phyloP scores from a whole-genome alignment of 2,888 invertebrate species.

The Invenusta paracnida region DNA sequence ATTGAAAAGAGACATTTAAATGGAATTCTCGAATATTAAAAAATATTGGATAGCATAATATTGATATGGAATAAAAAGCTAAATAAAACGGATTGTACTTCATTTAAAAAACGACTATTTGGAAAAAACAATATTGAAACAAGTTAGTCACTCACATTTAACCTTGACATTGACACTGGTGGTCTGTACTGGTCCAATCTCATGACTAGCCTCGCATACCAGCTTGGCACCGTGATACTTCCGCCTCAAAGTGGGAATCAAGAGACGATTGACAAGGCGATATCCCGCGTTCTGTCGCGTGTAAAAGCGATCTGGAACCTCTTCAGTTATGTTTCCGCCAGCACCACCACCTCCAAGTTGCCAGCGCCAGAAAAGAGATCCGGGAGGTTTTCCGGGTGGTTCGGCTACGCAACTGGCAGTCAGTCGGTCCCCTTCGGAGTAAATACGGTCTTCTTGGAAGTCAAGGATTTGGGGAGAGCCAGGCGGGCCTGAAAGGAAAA shows the following conservation, averaged over 20 bases:
- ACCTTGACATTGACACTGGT: constrained; percentile 29
- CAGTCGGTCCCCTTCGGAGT: constrained; percentile 20
- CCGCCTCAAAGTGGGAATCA: constrained; percentile 23
- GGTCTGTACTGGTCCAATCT: constrained; percentile 30
- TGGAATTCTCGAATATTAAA: no score
- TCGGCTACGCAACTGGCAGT: constrained; percentile 7
- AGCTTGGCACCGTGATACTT: constrained; percentile 32
- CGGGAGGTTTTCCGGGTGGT: constrained; percentile 38
- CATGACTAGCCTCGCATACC: constrained; percentile 32
- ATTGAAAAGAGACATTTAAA: no score
- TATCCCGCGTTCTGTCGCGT: constrained; percentile 7
- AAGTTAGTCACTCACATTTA: constrained; percentile 32
- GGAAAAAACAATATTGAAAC: no score
- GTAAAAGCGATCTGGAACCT: not conserved
- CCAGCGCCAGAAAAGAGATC: constrained; percentile 30
- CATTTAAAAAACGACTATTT: no score
- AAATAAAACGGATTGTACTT: no score
- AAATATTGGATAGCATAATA: no score
- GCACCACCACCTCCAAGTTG: not conserved
- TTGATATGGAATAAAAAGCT: no score
- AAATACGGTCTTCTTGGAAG: constrained; percentile 22
- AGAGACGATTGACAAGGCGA: not conserved
- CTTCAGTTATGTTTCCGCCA: not conserved
- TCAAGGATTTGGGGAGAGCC: constrained; percentile 40
- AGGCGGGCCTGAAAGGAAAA: constrained; percentile 30